Conservation (phyloP, 2,888 invertebrate species). For the Amaurobius ferox region DNA sequence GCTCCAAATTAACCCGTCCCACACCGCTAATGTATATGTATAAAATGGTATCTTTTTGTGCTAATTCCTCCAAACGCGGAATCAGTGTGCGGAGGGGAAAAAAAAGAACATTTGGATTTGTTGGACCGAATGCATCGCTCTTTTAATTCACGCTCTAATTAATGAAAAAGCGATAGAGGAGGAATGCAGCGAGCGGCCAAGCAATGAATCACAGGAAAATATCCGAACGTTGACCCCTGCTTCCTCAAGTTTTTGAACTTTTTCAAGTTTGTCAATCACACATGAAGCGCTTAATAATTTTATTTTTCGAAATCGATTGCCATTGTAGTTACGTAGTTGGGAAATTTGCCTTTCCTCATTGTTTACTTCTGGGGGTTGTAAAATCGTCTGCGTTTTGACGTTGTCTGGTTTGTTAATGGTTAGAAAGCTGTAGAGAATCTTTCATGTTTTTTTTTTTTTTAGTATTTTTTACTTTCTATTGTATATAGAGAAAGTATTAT, state of each 20-base stretch:
- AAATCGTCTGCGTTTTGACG: too few relatives aligned
- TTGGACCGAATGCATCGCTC: conserved; percentile 1
- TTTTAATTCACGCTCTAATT: conserved; percentile 34
- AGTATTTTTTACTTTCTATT: too few relatives aligned
- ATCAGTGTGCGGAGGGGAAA: background rate
- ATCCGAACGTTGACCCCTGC: conserved; percentile 22
- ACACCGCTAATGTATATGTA: background rate
- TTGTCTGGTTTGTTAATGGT: too few relatives aligned
- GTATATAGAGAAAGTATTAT: too few relatives aligned
- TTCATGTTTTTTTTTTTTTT: too few relatives aligned
- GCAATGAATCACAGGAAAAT: conserved; percentile 21
- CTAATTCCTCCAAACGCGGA: conserved; percentile 4
- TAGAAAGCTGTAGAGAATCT: too few relatives aligned
- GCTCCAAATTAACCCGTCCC: too few relatives aligned
- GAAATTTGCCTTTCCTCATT: too few relatives aligned
- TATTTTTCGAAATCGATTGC: too few relatives aligned
- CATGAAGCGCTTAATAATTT: too few relatives aligned
- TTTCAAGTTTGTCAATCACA: background rate
- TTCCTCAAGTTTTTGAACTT: conserved; percentile 17
- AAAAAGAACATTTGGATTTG: background rate
- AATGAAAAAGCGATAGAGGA: conserved; percentile 11
- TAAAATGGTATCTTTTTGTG: background rate
- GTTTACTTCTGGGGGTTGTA: too few relatives aligned
- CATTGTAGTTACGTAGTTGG: too few relatives aligned
- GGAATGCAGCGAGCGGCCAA: conserved; percentile 12